A percentile compares a stretch with the other conserved stretches of the same genome.
phyloP scores from a whole-genome alignment of 2,113 vertebrate species.

The Asarcornis scutulata region DNA sequence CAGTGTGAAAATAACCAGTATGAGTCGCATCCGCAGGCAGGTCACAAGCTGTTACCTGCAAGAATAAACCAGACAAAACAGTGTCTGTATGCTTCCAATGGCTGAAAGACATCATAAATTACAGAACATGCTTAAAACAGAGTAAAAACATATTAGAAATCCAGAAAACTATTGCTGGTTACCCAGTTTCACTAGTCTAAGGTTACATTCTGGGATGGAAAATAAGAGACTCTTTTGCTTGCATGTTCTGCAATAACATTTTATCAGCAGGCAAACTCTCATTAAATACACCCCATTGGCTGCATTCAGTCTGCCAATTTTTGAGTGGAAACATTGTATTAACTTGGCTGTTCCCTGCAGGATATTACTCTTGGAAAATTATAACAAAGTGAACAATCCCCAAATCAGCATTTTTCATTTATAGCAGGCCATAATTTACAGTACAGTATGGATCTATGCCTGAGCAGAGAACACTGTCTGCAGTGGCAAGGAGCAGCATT shows the following conservation, averaged over 20 bases:
- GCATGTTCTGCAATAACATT: conserved; percentile 46
- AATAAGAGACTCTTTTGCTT: conserved; percentile 8
- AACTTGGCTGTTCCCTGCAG: conserved; percentile 53
- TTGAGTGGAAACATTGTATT: conserved; percentile 66
- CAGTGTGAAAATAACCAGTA: neutral
- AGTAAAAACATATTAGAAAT: neutral
- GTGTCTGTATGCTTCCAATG: neutral
- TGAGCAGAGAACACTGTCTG: conserved; percentile 23
- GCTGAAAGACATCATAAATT: neutral
- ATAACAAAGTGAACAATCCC: conserved; percentile 42
- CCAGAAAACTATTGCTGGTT: neutral
- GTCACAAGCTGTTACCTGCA: neutral
- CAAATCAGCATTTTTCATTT: conserved; percentile 62
- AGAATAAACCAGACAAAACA: neutral
- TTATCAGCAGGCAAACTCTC: conserved; percentile 47
- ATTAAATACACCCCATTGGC: conserved; percentile 27
- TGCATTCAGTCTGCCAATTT: conserved; percentile 33
- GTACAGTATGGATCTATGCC: neutral
- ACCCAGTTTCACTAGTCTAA: neutral
- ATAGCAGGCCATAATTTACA: conserved; percentile 39
- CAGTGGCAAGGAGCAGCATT: neutral
- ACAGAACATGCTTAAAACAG: neutral
- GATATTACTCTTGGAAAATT: conserved; percentile 58
- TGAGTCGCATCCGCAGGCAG: rapidly evolving
- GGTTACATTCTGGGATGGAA: neutral